Evolutionary conservation across 2,888 invertebrate species (phyloP), one percentile per base, ranked within the genome.

Genomic region (Ormyrus labotus): DNA sequence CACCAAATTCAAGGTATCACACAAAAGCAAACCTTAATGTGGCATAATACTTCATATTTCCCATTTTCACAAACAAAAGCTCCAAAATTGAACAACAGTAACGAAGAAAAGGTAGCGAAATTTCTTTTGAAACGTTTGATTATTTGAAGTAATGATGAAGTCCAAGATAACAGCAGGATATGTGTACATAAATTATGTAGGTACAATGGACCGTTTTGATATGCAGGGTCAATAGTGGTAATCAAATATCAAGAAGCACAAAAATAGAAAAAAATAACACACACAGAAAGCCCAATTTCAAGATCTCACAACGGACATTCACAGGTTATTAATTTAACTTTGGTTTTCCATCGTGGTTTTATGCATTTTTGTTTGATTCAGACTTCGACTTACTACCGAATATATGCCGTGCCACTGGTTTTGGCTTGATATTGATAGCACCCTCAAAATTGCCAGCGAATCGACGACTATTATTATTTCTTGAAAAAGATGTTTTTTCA

Each of bases 381-480:
- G 57, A 76, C 68, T 64, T 51, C 72, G 78, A 82, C 82, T 82
- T 82, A 82, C 82, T 67, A 73, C 82, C 81, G 68, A 83, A 73
- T 34, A 83, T 77, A 34, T 81, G 81, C 61, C 82, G 82, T 72
- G 82, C 81, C 77, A 83, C 19, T 10, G 82, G 82, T 76, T 81
- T 81, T 2, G 82, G 82, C 72, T 81, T 81, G 11, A 57, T 61
- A 69, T 5, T 72, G 65, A 81, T 69, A 67, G 68, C 73, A 5
- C 79, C 81, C 45, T 83, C 79, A 19, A 83, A 81, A 83, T 83
- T 83, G 48, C 82, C 82, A 11, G 81, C 81, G 48, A 70, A 79
- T 45, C 81, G 75, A 13, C 72, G 71, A 72, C 69, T 64, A 69
- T 67, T 76, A 9, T 71, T 71, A 64, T 67, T 74, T 51, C 67